Evolutionary conservation across 2,797 vertebrate species (phyloP).

Genomic region (Leptoclinus maculatus): DNA sequence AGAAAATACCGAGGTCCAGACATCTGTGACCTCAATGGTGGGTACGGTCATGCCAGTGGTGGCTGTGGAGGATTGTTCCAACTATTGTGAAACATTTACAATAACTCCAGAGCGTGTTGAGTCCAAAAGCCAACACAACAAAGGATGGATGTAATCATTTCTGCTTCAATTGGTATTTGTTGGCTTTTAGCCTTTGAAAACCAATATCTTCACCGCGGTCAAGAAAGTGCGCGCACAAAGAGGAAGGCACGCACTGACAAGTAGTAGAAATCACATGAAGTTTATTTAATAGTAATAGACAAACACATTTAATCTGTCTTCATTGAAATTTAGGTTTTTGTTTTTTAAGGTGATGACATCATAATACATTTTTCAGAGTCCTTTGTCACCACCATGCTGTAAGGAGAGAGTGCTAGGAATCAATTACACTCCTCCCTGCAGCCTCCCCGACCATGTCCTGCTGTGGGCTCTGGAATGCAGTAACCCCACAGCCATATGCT

Average conservation of each 20-base stretch:
- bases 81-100: not conserved
- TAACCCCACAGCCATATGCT: slow-evolving; percentile 78
- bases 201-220: not conserved
- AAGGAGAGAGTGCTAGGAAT: slow-evolving; percentile 69
- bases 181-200: too few relatives aligned
- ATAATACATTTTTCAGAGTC: slow-evolving; percentile 19
- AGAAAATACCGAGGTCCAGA: too few relatives aligned
- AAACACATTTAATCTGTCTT: not conserved
- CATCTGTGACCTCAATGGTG: too few relatives aligned
- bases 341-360: not conserved
- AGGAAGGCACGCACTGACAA: too few relatives aligned
- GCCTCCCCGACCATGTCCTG: slow-evolving; percentile 59
- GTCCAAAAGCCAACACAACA: not conserved
- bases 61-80: not conserved
- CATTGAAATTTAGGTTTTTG: too few relatives aligned
- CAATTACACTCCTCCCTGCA: slow-evolving; percentile 74
- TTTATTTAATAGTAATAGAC: too few relatives aligned
- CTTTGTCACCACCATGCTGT: slow-evolving; percentile 38
- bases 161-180: not conserved
- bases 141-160: not conserved
- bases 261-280: too few relatives aligned
- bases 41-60: too few relatives aligned
- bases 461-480: slow-evolving; percentile 66
- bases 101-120: not conserved
- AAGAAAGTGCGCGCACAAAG: not conserved